Evolutionary conservation across 1,140 invertebrate species (phyloP).

Genomic region (Sesamia nonagrioides): DNA sequence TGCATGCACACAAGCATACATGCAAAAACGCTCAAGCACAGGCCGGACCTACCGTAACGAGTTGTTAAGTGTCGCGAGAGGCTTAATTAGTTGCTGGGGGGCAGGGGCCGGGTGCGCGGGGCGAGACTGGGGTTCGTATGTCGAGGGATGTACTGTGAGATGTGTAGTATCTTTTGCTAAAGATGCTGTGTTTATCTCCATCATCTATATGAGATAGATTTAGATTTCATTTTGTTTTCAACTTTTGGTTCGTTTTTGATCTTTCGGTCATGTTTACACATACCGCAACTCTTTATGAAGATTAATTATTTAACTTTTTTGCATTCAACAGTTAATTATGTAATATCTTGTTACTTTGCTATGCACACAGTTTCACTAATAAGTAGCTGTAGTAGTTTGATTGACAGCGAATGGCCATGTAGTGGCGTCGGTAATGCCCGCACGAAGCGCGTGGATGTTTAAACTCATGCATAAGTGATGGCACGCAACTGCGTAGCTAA

Average conservation of each 20-base stretch:
- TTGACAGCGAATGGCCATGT: no score
- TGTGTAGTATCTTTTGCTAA: neutral
- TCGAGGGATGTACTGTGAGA: conserved; percentile 8
- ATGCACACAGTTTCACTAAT: no score
- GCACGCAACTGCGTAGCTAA: neutral
- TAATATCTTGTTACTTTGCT: no score
- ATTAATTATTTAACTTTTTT: no score
- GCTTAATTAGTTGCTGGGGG: conserved; percentile 65
- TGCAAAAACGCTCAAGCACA: neutral
- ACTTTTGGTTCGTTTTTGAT: neutral
- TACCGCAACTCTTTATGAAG: no score
- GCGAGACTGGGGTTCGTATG: conserved; percentile 2
- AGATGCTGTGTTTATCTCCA: conserved; percentile 18
- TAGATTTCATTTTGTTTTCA: conserved; percentile 14
- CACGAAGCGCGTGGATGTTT: no score
- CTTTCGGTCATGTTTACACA: no score
- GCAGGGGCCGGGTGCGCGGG: conserved; percentile 5
- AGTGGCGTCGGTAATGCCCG: no score
- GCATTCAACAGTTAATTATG: no score
- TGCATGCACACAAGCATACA: neutral
- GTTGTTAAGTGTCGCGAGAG: conserved; percentile 67
- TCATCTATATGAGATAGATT: neutral
- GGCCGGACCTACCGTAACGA: conserved; percentile 76
- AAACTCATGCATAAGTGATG: neutral
- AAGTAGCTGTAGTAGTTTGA: no score